A percentile compares a stretch with the other conserved stretches of the same genome.
These are phyloP conservation scores for Argynnis bischoffii DNA, from an alignment of 2,888 invertebrate genomes.

Conservation along the genomic window DNA sequence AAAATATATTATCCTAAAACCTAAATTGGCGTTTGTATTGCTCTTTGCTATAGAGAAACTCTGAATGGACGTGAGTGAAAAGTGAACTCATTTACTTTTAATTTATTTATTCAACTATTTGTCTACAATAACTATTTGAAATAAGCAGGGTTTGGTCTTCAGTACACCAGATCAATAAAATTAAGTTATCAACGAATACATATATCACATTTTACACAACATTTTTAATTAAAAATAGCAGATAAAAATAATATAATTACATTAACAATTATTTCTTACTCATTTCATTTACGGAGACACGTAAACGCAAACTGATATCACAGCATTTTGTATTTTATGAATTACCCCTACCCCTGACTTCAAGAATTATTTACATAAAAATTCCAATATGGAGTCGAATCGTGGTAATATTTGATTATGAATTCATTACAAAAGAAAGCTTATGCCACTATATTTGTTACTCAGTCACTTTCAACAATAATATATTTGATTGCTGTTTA, in stretches of 20 bases:
- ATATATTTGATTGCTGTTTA: slow-evolving; percentile 50
- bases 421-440: slow-evolving; percentile 32
- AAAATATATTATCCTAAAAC: slow-evolving; percentile 56
- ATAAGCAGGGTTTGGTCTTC: slow-evolving; percentile 23
- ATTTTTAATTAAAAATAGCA: slow-evolving; percentile 19
- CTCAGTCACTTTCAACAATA: slow-evolving; percentile 71
- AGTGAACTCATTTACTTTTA: slow-evolving; percentile 23
- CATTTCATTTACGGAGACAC: slow-evolving; percentile 38
- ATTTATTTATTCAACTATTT: slow-evolving; percentile 8
- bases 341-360: slow-evolving; percentile 53
- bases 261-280: slow-evolving; percentile 27
- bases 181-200: slow-evolving; percentile 7
- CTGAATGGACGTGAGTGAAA: slow-evolving; percentile 41
- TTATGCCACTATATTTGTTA: slow-evolving; percentile 34
- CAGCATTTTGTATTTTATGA: slow-evolving; percentile 75
- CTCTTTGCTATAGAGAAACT: slow-evolving; percentile 55
- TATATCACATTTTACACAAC: slow-evolving; percentile 21
- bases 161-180: slow-evolving; percentile 18
- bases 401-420: slow-evolving; percentile 32
- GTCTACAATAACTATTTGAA: slow-evolving; percentile 10
- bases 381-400: slow-evolving; percentile 31
- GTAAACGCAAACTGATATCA: slow-evolving; percentile 77
- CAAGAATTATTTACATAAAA: slow-evolving; percentile 53
- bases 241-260: slow-evolving; percentile 20
- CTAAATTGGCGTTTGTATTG: slow-evolving; percentile 78